phyloP scores from a whole-genome alignment of 2,888 invertebrate genomes.

The Bombylius major region DNA sequence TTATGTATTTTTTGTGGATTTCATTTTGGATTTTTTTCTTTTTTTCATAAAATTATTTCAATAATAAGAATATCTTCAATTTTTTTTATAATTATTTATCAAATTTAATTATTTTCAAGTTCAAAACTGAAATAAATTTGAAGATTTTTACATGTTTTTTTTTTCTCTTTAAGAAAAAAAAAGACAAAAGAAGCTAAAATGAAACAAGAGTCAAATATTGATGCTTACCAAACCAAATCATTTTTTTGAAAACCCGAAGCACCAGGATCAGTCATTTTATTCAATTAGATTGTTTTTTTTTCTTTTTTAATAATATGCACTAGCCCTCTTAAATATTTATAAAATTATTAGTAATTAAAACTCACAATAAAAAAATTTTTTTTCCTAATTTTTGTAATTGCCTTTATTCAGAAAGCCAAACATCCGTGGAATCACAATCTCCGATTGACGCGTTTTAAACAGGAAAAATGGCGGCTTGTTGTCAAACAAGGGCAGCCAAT shows the following conservation, averaged over 20 bases:
- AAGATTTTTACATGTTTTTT: too few relatives aligned
- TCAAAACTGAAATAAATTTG: too few relatives aligned
- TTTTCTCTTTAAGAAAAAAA: too few relatives aligned
- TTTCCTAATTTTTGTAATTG: background rate
- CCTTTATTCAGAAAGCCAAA: background rate
- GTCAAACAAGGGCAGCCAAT: constrained; percentile 1
- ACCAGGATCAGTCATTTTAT: background rate
- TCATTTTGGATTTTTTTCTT: too few relatives aligned
- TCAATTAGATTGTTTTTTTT: background rate
- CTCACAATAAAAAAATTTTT: background rate
- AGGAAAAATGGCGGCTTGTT: constrained; percentile 10
- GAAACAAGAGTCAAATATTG: too few relatives aligned
- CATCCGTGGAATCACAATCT: background rate
- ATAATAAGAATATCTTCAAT: too few relatives aligned
- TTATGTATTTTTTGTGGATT: too few relatives aligned
- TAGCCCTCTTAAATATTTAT: background rate
- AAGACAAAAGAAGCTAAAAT: too few relatives aligned
- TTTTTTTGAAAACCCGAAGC: constrained; percentile 2
- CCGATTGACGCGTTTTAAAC: constrained; percentile 7
- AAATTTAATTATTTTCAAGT: too few relatives aligned
- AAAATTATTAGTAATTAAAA: background rate
- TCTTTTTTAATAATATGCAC: constrained; percentile 1
- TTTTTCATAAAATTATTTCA: too few relatives aligned
- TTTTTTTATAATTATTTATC: too few relatives aligned
- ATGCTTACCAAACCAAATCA: constrained; percentile 6